A percentile compares a stretch with the other conserved stretches of the same genome.
Conservation (phyloP, 2,113 vertebrate species). For the Cyanoderma ruficeps region DNA sequence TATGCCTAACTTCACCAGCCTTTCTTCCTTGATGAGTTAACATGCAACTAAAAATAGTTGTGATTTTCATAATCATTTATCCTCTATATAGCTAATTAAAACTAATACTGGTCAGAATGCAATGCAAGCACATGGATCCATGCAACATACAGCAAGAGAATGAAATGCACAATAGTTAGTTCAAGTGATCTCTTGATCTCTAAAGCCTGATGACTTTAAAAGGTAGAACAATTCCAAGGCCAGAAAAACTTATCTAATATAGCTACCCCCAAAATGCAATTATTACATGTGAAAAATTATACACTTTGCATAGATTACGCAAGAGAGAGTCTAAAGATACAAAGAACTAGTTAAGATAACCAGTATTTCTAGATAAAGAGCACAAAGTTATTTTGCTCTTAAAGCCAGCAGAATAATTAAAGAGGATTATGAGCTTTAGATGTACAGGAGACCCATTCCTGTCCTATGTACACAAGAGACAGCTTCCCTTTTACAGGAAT, state of each 20-base stretch:
- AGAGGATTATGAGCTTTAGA: background rate
- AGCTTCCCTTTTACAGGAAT: background rate
- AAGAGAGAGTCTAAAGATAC: background rate
- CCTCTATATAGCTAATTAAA: background rate
- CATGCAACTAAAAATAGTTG: background rate
- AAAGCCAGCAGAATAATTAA: background rate
- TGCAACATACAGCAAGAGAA: background rate
- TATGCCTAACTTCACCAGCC: background rate
- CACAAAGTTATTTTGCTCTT: background rate
- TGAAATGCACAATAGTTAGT: background rate
- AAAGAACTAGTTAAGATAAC: background rate
- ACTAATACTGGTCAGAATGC: background rate
- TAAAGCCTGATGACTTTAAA: background rate
- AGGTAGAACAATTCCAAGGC: background rate
- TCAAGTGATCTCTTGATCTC: background rate
- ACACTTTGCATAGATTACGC: background rate
- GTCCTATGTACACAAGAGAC: accelerated
- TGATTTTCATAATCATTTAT: background rate
- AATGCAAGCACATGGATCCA: background rate
- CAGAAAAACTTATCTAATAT: background rate
- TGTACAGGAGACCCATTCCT: background rate
- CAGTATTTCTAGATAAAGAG: background rate
- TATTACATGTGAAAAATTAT: background rate
- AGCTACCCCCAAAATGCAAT: background rate
- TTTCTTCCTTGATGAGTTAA: background rate